Percentiles rank a stretch among this genome's conserved stretches.
Evolutionary conservation across 1,140 invertebrate species (phyloP).

Genomic region (Drosophila auraria): DNA sequence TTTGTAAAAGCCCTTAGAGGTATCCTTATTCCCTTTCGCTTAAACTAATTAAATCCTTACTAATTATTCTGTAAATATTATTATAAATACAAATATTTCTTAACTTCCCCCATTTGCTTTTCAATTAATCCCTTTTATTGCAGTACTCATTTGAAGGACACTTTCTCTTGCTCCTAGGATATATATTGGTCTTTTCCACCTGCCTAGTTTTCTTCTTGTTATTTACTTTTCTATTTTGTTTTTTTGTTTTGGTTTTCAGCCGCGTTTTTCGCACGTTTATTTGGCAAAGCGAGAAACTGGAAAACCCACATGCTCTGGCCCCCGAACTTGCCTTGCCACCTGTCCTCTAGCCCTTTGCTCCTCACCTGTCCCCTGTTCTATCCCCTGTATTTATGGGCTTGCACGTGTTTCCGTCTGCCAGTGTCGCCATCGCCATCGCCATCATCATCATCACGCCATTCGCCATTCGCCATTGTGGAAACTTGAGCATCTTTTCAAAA

Average conservation of each 20-base stretch:
- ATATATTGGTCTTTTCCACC: constrained; percentile 6
- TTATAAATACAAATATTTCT: not conserved
- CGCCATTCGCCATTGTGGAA: constrained; percentile 48
- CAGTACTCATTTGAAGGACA: not conserved
- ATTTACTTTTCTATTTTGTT: too few relatives aligned
- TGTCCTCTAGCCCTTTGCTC: not conserved
- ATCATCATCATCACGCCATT: constrained; percentile 32
- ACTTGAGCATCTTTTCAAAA: constrained; percentile 65
- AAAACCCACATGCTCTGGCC: constrained; percentile 8
- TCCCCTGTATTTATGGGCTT: constrained; percentile 55
- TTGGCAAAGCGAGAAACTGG: constrained; percentile 46
- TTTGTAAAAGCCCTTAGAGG: too few relatives aligned
- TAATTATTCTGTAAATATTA: not conserved
- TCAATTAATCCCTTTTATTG: not conserved
- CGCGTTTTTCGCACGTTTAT: constrained; percentile 55
- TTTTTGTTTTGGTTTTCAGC: constrained; percentile 2
- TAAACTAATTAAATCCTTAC: not conserved
- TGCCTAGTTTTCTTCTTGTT: not conserved
- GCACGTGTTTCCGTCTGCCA: constrained; percentile 65
- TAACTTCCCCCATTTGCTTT: too few relatives aligned
- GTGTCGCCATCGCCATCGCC: constrained; percentile 47
- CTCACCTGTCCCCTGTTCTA: not conserved
- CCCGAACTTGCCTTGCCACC: constrained; percentile 22
- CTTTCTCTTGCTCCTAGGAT: not conserved
- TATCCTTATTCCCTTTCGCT: too few relatives aligned